Evolutionary conservation across 2,113 vertebrate species (phyloP).

Genomic region (Tenebrosternarchus preto): DNA sequence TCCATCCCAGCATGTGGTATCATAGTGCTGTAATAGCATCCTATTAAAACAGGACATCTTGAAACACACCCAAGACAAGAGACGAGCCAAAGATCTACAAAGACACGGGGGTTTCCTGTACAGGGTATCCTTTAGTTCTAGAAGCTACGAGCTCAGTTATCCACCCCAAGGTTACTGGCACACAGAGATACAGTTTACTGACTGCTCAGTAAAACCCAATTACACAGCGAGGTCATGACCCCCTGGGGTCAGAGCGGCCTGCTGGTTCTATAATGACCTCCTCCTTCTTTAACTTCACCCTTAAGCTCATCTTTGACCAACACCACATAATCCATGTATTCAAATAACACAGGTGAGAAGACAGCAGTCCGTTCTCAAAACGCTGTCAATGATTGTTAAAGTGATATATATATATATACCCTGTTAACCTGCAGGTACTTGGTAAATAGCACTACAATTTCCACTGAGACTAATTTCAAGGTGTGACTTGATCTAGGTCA

Average conservation of each 20-base stretch:
- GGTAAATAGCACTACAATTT: not conserved
- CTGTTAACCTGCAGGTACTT: not conserved
- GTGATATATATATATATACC: not conserved
- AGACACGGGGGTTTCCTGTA: too few relatives aligned
- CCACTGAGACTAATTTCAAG: not conserved
- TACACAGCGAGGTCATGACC: constrained; percentile 11
- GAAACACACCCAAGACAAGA: too few relatives aligned
- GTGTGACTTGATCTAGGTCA: not conserved
- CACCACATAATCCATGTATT: not conserved
- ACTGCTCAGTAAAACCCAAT: constrained; percentile 34
- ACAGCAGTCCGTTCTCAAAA: not conserved
- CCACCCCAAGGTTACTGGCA: too few relatives aligned
- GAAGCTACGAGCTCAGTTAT: too few relatives aligned
- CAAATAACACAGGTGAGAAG: not conserved
- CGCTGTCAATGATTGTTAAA: not conserved
- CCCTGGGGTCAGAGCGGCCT: not conserved
- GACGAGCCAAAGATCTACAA: too few relatives aligned
- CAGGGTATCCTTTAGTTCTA: too few relatives aligned
- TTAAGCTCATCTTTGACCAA: too few relatives aligned
- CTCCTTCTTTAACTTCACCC: not conserved
- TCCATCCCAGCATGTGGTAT: too few relatives aligned
- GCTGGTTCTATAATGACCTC: constrained; percentile 12
- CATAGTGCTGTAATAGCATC: too few relatives aligned
- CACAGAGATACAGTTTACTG: constrained; percentile 17
- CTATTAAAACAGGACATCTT: too few relatives aligned